A percentile compares a stretch with the other conserved stretches of the same genome.
Conservation (phyloP, 2,113 vertebrate species). For the Coreoperca whiteheadi region DNA sequence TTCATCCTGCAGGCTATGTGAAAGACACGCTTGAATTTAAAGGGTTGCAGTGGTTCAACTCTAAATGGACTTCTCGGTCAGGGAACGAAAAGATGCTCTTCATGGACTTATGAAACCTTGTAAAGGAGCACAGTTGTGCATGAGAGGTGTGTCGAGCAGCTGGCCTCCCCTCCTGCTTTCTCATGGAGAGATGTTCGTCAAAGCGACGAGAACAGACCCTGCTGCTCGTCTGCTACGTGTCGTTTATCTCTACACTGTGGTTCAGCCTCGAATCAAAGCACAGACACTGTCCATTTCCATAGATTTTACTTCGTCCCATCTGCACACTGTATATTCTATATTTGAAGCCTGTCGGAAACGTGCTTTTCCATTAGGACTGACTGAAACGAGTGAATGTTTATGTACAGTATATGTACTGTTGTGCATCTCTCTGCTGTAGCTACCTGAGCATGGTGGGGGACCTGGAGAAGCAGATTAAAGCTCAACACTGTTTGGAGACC, state of each 20-base stretch:
- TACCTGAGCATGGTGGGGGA: constrained; percentile 72
- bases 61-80: constrained; percentile 39
- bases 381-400: constrained; percentile 74
- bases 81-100: constrained; percentile 31
- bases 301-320: constrained; percentile 41
- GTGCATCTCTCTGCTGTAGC: constrained; percentile 63
- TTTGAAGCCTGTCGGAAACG: constrained; percentile 46
- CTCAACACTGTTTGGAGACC: constrained; percentile 62
- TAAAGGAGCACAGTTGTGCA: constrained; percentile 32
- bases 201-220: constrained; percentile 19
- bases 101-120: constrained; percentile 41
- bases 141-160: constrained; percentile 26
- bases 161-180: constrained; percentile 49
- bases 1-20: constrained; percentile 34
- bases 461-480: constrained; percentile 44
- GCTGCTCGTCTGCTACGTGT: constrained; percentile 42
- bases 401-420: constrained; percentile 59
- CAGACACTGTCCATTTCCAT: constrained; percentile 58
- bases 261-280: constrained; percentile 61
- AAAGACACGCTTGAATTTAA: constrained; percentile 40
- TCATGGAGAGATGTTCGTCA: constrained; percentile 42
- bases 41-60: constrained; percentile 22
- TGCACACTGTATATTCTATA: constrained; percentile 51
- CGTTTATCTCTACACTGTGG: constrained; percentile 53
- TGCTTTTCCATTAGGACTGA: constrained; percentile 60